phyloP scores from a whole-genome alignment of 2,888 invertebrate genomes.

The Agrochola litura region DNA sequence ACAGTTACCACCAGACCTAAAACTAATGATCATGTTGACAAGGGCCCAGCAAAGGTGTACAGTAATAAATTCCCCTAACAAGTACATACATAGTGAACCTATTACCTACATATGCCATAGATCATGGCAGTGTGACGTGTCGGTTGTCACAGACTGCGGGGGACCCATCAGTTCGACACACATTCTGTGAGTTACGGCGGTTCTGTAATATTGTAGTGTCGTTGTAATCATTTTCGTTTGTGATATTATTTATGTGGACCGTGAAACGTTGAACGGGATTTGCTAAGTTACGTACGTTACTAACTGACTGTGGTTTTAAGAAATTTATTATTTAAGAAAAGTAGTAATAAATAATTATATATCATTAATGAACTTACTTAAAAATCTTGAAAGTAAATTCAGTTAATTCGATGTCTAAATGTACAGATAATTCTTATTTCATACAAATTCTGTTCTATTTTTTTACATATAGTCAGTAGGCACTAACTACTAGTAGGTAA shows the following conservation, averaged over 20 bases:
- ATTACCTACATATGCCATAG: constrained; percentile 17
- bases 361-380: background rate
- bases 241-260: constrained; percentile 1
- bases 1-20: background rate
- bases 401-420: background rate
- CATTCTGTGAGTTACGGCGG: constrained; percentile 32
- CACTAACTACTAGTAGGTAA: background rate
- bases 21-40: constrained; percentile 29
- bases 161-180: constrained; percentile 30
- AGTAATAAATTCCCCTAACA: constrained; percentile 18
- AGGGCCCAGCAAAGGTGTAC: constrained; percentile 11
- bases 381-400: background rate
- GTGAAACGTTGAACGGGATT: background rate
- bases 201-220: constrained; percentile 22
- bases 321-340: background rate
- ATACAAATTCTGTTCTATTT: background rate
- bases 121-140: constrained; percentile 27
- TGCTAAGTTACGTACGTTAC: background rate
- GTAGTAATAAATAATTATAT: background rate
- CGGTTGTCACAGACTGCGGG: constrained; percentile 6
- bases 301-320: background rate
- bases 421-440: background rate
- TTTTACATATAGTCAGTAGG: background rate
- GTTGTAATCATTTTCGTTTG: constrained; percentile 13
- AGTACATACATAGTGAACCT: background rate